Percentiles rank a stretch among this genome's conserved stretches.
phyloP scores from a whole-genome alignment of 2,113 vertebrate genomes.

The Siniperca chuatsi region DNA sequence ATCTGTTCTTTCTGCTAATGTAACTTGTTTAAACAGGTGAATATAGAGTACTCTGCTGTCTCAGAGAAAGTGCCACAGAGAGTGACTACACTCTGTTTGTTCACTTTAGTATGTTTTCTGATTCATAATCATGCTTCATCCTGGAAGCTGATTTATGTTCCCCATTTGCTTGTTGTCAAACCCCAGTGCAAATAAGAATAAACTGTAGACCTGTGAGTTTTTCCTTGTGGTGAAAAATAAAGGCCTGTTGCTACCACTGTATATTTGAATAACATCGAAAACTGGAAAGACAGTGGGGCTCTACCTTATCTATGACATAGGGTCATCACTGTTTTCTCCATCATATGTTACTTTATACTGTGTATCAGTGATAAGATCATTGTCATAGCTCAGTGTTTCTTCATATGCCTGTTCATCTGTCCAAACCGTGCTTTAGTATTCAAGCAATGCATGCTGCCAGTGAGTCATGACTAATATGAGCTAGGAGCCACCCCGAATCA shows the following conservation, averaged over 20 bases:
- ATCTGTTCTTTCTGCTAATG: slow-evolving; percentile 69
- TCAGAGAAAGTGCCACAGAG: background rate
- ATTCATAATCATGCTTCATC: slow-evolving; percentile 16
- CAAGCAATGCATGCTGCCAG: slow-evolving; percentile 23
- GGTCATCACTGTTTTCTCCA: background rate
- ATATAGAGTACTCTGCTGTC: background rate
- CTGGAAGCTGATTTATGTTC: slow-evolving; percentile 11
- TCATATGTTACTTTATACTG: slow-evolving; percentile 16
- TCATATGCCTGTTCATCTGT: slow-evolving; percentile 45
- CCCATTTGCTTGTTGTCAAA: slow-evolving; percentile 18
- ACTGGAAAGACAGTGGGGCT: background rate
- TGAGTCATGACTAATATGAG: slow-evolving; percentile 54
- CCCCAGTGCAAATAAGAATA: background rate
- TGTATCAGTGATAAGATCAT: slow-evolving; percentile 8
- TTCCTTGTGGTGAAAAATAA: background rate
- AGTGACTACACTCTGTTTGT: background rate
- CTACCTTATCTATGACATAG: background rate
- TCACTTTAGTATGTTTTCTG: background rate
- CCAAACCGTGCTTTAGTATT: slow-evolving; percentile 35
- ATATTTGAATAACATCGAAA: background rate
- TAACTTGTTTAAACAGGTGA: slow-evolving; percentile 60
- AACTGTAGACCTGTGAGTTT: background rate
- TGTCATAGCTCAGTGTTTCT: slow-evolving; percentile 21
- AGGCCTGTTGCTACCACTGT: background rate
- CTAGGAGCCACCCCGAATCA: slow-evolving; percentile 35